phyloP scores from a whole-genome alignment of 23 tunicate genomes.

The Halocynthia roretzi region DNA sequence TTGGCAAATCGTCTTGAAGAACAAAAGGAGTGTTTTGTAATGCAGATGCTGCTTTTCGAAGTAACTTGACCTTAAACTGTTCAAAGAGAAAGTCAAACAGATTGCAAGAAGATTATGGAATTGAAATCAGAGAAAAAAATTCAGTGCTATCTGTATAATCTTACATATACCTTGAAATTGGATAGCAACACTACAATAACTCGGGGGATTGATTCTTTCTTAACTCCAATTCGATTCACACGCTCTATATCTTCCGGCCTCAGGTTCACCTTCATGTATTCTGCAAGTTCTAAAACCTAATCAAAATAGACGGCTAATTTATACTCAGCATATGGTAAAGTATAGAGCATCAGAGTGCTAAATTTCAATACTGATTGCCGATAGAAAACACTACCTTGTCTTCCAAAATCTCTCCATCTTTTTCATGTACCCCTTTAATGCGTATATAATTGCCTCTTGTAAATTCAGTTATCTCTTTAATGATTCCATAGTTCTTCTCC shows the following conservation, averaged over 20 bases:
- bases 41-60: constrained; percentile 38
- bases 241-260: constrained; percentile 47
- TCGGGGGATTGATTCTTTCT: constrained; percentile 27
- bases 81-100: not conserved
- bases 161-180: constrained; percentile 36
- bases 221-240: constrained; percentile 65
- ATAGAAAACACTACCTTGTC: constrained; percentile 31
- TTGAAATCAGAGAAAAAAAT: not conserved
- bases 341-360: not conserved
- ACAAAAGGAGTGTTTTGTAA: constrained; percentile 29
- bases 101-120: too few species aligned
- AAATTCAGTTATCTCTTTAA: constrained; percentile 36
- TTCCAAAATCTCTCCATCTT: constrained; percentile 35
- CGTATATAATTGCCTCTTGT: constrained; percentile 35
- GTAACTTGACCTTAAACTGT: constrained; percentile 53
- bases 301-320: not conserved
- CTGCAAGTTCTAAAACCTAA: constrained; percentile 68
- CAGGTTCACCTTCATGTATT: constrained; percentile 50
- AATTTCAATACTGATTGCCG: not conserved
- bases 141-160: not conserved
- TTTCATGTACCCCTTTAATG: constrained; percentile 66
- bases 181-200: constrained; percentile 71
- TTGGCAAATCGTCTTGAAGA: constrained; percentile 70
- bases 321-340: not conserved
- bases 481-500: constrained; percentile 1